Evolutionary conservation across 2,888 invertebrate species (phyloP).

Genomic region (Cephus nigrinus): DNA sequence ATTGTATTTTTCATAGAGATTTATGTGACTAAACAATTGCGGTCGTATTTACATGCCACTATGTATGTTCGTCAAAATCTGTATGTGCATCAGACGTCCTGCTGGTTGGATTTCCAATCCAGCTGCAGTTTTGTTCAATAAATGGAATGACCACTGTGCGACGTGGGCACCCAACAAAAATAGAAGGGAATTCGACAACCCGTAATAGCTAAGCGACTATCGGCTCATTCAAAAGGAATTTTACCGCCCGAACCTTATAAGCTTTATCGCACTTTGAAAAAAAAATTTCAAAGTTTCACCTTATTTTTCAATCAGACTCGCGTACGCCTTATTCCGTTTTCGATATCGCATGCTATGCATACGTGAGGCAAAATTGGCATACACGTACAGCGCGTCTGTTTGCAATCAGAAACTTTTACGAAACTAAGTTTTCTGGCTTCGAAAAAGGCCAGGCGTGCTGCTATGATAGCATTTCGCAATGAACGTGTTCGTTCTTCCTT

Average conservation of each 20-base stretch:
- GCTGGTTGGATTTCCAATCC: not conserved
- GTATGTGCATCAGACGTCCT: not conserved
- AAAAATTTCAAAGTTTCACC: not conserved
- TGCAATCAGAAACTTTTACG: conserved; percentile 22
- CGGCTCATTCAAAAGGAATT: not conserved
- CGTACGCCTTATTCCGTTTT: not conserved
- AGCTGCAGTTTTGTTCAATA: not conserved
- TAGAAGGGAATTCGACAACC: not conserved
- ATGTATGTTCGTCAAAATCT: not conserved
- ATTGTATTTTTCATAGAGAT: not conserved
- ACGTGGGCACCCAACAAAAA: not conserved
- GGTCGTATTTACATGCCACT: not conserved
- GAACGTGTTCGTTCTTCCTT: conserved; percentile 2
- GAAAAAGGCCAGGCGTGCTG: not conserved
- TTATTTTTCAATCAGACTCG: not conserved
- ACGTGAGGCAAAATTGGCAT: conserved; percentile 5
- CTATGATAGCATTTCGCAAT: not conserved
- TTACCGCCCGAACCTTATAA: not conserved
- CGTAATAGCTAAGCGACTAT: not conserved
- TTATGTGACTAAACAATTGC: not conserved
- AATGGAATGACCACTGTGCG: not conserved
- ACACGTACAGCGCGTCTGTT: conserved; percentile 20
- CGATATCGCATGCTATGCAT: not conserved
- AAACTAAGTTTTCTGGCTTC: conserved; percentile 15
- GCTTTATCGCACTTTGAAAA: not conserved